Conservation (phyloP, 1,140 invertebrate genomes). For the Condylostylus longicornis region DNA sequence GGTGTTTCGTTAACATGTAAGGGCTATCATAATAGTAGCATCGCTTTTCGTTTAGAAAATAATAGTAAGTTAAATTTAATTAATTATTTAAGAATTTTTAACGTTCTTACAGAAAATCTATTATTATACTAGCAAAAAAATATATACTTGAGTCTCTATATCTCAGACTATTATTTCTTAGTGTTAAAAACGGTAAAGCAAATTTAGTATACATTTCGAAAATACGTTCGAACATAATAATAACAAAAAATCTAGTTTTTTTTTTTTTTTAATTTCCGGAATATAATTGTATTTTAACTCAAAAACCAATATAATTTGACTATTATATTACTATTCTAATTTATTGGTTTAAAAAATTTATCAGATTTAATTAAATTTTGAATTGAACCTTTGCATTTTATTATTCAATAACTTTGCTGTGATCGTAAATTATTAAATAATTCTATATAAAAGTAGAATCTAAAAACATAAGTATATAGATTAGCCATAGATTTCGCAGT, state of each 20-base stretch:
- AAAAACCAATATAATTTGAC: too few relatives aligned
- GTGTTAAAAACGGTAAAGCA: too few relatives aligned
- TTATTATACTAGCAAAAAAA: background rate
- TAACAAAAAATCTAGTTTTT: background rate
- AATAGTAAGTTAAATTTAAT: too few relatives aligned
- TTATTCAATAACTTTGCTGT: background rate
- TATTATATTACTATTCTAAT: too few relatives aligned
- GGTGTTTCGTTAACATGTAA: constrained; percentile 4
- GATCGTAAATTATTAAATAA: background rate
- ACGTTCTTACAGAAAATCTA: too few relatives aligned
- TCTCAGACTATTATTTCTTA: too few relatives aligned
- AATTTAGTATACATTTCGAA: too few relatives aligned
- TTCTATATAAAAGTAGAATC: background rate
- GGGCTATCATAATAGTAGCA: background rate
- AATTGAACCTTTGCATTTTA: too few relatives aligned
- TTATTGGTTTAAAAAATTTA: too few relatives aligned
- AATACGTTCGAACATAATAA: background rate
- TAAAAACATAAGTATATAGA: background rate
- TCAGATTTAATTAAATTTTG: too few relatives aligned
- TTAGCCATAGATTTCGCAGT: background rate
- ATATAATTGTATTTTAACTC: background rate
- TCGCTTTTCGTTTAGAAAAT: background rate
- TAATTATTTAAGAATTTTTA: too few relatives aligned
- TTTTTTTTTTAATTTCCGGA: background rate
- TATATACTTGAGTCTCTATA: background rate